Evolutionary conservation across 1,140 invertebrate genomes (phyloP), one percentile per base, ranked within the genome.

Genomic region (Zophobas atratus): DNA sequence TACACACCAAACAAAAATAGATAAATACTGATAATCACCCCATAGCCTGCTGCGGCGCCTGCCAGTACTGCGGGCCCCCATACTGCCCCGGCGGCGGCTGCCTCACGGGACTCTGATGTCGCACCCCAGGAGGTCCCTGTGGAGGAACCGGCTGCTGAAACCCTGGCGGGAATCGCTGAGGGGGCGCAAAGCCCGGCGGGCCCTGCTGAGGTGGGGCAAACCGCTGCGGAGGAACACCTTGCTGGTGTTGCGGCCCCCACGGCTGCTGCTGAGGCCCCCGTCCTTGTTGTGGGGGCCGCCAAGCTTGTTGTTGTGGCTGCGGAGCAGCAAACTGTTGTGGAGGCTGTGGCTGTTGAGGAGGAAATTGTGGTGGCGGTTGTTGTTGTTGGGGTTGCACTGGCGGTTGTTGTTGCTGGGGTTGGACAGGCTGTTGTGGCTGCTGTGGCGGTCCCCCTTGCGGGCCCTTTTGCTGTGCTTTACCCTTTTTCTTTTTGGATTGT

Each of bases 251-350:
- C 33, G 32, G 49, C 20, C 72, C 20, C 41, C n/a, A 1, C 33
- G 51, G 53, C 57, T 48, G 38, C 49, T 63, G 74, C 36, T 48
- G 39, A 32, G 36, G 74, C 1, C 35, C 32, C 46, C 8, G 1
- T 41, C 38, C 4, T 63, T 60, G 74, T 63, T 76, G 75, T 36
- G 6, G 57, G 1, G 33, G 48, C 34, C 32, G n/a, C 8, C 55
- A 5, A 33, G 3, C 48, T 75, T 75, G 49, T 32, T 33, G 60
- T 5, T 63, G 33, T 55, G 35, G 55, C 33, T 75, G 71, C 36
- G 73, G 71, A 70, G 20, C 70, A 2, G 72, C 43, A 20, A 2
- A 20, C 35, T 72, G 70, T 75, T 77, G 76, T 43, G n/a, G 39
- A 5, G 48, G 71, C 32, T 6, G 35, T 53, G 38, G 35, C 56